phyloP scores from a whole-genome alignment of 2,797 vertebrate species.

The Semotilus atromaculatus region DNA sequence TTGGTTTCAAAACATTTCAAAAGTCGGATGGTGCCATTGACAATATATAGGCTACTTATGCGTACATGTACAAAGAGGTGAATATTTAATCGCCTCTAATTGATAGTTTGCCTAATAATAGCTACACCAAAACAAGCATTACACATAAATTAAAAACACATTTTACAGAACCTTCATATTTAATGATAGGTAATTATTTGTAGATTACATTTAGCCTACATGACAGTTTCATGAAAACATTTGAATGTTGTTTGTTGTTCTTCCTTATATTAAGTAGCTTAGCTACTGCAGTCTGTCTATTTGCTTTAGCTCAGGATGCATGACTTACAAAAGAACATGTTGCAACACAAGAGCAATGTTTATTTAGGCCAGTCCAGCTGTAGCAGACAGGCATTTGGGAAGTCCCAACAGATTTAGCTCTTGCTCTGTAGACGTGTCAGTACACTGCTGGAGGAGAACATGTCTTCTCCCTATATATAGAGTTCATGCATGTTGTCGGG shows the following conservation, averaged over 20 bases:
- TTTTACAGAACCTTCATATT: not conserved
- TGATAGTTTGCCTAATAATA: too few species aligned
- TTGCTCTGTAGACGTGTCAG: conserved; percentile 77
- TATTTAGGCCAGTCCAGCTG: conserved; percentile 63
- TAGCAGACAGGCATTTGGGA: conserved; percentile 60
- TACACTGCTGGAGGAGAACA: conserved; percentile 66
- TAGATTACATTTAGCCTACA: not conserved
- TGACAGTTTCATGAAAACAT: not conserved
- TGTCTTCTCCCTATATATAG: conserved; percentile 65
- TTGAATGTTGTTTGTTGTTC: not conserved
- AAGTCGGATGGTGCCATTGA: not conserved
- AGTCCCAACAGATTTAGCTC: conserved; percentile 77
- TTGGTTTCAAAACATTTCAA: not conserved
- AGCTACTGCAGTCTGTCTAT: not conserved
- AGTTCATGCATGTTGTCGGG: conserved; percentile 37
- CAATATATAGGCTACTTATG: too few species aligned
- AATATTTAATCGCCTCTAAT: not conserved
- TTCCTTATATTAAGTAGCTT: not conserved
- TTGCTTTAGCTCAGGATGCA: not conserved
- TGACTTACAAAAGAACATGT: conserved; percentile 25
- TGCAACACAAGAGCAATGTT: conserved; percentile 34
- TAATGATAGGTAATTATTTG: not conserved
- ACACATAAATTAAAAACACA: not conserved
- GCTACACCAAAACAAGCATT: not conserved
- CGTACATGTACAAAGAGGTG: not conserved